These are phyloP conservation scores for Spatulosminthurus flaviceps DNA, from an alignment of 2,888 invertebrate genomes.

Conservation along the genomic window DNA sequence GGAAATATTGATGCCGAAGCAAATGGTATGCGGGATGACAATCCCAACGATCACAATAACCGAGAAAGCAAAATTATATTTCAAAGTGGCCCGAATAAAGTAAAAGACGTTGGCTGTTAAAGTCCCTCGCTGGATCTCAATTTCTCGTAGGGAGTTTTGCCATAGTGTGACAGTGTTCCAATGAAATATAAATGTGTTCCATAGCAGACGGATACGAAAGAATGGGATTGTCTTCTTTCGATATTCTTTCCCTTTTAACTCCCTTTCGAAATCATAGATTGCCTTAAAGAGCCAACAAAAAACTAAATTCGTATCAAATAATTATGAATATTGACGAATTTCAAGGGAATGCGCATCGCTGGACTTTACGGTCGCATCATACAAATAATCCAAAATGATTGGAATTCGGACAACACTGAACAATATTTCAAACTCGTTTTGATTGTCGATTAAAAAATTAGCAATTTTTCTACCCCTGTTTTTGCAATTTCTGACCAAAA, in stretches of 20 bases:
- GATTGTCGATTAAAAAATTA: too few relatives aligned
- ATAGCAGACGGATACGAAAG: constrained; percentile 13
- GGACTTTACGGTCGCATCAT: too few relatives aligned
- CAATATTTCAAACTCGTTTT: too few relatives aligned
- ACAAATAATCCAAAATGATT: too few relatives aligned
- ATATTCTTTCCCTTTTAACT: background rate
- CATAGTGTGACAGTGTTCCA: background rate
- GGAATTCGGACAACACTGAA: too few relatives aligned
- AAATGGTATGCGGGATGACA: constrained; percentile 12
- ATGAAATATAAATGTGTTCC: background rate
- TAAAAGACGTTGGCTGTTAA: constrained; percentile 27
- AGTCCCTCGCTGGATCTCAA: constrained; percentile 33
- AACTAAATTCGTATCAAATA: too few relatives aligned
- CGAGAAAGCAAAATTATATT: background rate
- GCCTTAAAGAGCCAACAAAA: background rate
- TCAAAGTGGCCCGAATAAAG: constrained; percentile 27
- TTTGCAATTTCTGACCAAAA: too few relatives aligned
- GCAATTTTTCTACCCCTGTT: too few relatives aligned
- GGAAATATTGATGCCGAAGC: too few relatives aligned
- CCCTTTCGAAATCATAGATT: constrained; percentile 33
- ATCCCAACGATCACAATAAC: background rate
- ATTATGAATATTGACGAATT: too few relatives aligned
- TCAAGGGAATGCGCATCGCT: too few relatives aligned
- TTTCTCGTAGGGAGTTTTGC: constrained; percentile 26
- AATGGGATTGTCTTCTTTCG: background rate